Percentiles rank a stretch among this genome's conserved stretches.
These are phyloP conservation scores for Urophycis tenuis DNA, from an alignment of 2,797 vertebrate genomes.

Conservation along the genomic window DNA sequence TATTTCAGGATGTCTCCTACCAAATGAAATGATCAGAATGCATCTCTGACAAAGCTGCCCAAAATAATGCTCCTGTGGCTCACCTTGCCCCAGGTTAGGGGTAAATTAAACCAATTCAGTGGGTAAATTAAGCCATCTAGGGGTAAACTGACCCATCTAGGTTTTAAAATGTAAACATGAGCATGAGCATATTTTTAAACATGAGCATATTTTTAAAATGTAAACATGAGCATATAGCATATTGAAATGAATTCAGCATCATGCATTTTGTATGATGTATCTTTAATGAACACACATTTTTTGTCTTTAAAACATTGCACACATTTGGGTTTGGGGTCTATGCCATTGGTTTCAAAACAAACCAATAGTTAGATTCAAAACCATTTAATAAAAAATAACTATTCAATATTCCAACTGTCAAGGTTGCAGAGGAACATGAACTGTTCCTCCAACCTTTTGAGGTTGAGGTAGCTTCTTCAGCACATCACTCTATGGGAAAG, in stretches of 20 bases:
- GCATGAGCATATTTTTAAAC: no score
- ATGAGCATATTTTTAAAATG: no score
- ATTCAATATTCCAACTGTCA: conserved; percentile 20
- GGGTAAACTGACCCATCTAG: conserved; percentile 8
- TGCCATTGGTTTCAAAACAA: conserved; percentile 20
- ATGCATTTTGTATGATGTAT: no score
- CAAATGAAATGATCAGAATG: no score
- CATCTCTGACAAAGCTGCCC: no score
- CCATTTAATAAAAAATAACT: conserved; percentile 14
- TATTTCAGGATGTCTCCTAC: no score
- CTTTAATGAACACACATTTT: no score
- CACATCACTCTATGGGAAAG: conserved; percentile 20
- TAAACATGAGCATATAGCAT: no score
- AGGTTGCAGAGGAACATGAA: conserved; percentile 28
- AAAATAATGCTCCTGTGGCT: conserved; percentile 8
- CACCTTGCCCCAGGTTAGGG: conserved; percentile 9
- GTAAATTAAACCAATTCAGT: conserved; percentile 14
- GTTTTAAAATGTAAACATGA: conserved; percentile 23
- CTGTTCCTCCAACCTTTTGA: conserved; percentile 28
- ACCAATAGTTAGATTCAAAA: conserved; percentile 15
- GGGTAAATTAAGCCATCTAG: conserved; percentile 7
- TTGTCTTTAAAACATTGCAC: no score
- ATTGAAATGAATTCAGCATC: no score
- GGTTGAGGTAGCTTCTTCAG: conserved; percentile 34
- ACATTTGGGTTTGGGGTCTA: no score